phyloP scores from a whole-genome alignment of 2,888 invertebrate species.

The Scrobipalpa costella region DNA sequence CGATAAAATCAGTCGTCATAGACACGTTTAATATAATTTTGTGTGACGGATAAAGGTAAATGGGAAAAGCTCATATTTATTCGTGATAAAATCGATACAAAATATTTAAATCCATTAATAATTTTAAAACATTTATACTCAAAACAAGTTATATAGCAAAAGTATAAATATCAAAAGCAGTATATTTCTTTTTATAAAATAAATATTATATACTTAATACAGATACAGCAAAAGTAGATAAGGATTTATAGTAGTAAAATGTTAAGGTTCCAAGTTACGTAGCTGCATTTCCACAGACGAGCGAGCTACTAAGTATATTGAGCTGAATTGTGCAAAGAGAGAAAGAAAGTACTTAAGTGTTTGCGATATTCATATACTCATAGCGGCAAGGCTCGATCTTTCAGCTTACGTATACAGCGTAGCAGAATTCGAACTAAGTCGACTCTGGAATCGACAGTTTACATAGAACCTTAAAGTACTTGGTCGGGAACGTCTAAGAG shows the following conservation, averaged over 20 bases:
- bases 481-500: constrained; percentile 78
- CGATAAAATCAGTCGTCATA: constrained; percentile 75
- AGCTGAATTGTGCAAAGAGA: constrained; percentile 22
- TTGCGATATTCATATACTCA: constrained; percentile 1
- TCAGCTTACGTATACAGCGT: constrained; percentile 25
- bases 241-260: neutral
- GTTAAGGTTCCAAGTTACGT: neutral
- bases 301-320: constrained; percentile 2
- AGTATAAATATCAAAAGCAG: constrained; percentile 11
- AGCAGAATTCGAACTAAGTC: constrained; percentile 38
- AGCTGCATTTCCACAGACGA: constrained; percentile 36
- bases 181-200: neutral
- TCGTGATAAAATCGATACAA: constrained; percentile 34
- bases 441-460: constrained; percentile 44
- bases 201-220: neutral
- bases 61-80: constrained; percentile 56
- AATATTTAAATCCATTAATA: constrained; percentile 10
- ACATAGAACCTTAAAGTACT: constrained; percentile 74
- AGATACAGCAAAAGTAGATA: too few relatives aligned
- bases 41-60: constrained; percentile 46
- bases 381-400: constrained; percentile 12
- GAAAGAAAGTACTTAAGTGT: constrained; percentile 3
- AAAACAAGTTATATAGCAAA: neutral
- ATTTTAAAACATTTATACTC: neutral
- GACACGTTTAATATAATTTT: constrained; percentile 45